These are phyloP conservation scores for Lagopus leucura DNA, from an alignment of 2,113 vertebrate genomes.

Conservation along the genomic window DNA sequence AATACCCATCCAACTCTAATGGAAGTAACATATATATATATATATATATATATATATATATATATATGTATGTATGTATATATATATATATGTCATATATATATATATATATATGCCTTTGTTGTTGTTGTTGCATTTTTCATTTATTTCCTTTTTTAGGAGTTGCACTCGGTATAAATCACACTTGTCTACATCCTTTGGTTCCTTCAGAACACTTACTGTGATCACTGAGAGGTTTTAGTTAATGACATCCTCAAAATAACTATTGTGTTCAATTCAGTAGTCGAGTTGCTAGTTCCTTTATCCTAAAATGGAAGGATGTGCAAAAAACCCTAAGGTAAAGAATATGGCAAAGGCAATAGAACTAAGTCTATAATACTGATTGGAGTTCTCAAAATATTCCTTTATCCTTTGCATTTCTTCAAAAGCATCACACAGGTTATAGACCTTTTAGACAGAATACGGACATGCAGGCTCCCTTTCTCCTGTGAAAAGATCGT, in stretches of 20 bases:
- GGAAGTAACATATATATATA: background rate
- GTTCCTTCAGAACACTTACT: background rate
- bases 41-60: no score
- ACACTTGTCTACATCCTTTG: background rate
- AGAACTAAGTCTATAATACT: background rate
- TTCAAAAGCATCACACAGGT: conserved; percentile 90
- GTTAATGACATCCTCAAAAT: background rate
- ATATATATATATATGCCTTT: background rate
- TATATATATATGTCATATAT: no score
- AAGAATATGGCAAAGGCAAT: background rate
- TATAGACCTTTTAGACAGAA: conserved; percentile 85
- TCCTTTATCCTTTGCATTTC: conserved; percentile 50
- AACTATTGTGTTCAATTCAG: background rate
- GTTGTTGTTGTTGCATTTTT: background rate
- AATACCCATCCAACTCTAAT: background rate
- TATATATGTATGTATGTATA: no score
- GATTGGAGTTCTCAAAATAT: background rate
- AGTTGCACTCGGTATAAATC: background rate
- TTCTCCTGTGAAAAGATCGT: conserved; percentile 86
- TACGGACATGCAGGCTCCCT: conserved; percentile 78
- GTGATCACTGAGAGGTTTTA: background rate
- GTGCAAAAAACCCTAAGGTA: background rate
- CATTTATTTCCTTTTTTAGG: background rate
- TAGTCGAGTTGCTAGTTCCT: background rate
- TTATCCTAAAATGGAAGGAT: background rate